These are phyloP conservation scores for Epirrita christyi DNA, from an alignment of 2,888 invertebrate genomes.

Conservation along the genomic window DNA sequence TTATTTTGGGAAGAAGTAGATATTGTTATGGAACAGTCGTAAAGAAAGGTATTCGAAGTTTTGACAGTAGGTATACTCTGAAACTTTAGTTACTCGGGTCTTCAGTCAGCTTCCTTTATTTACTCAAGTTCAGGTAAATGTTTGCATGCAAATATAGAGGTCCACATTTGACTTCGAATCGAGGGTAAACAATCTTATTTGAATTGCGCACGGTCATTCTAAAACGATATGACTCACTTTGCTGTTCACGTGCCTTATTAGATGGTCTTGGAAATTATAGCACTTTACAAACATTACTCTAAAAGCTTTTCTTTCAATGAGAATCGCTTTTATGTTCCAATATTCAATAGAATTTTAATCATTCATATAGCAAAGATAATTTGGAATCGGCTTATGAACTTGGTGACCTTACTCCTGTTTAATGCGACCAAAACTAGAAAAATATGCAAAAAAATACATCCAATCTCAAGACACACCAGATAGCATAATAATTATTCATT, in stretches of 20 bases:
- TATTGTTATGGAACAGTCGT: not conserved
- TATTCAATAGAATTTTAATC: too few relatives aligned
- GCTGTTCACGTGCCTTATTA: not conserved
- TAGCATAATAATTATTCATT: too few relatives aligned
- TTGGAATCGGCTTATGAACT: too few relatives aligned
- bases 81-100: conserved; percentile 6
- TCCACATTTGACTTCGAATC: conserved; percentile 30
- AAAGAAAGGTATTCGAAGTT: conserved; percentile 2
- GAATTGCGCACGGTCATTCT: conserved; percentile 16
- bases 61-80: not conserved
- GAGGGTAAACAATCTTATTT: conserved; percentile 28
- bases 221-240: conserved; percentile 5
- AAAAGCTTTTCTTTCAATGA: too few relatives aligned
- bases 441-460: too few relatives aligned
- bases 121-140: conserved; percentile 36
- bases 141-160: conserved; percentile 37
- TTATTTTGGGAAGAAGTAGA: conserved; percentile 3
- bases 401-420: too few relatives aligned
- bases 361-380: too few relatives aligned
- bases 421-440: too few relatives aligned
- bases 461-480: too few relatives aligned
- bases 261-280: not conserved
- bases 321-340: too few relatives aligned
- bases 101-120: conserved; percentile 31
- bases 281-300: not conserved